Conservation (phyloP, 2,888 invertebrate species). For the Aleiodes alternator region DNA sequence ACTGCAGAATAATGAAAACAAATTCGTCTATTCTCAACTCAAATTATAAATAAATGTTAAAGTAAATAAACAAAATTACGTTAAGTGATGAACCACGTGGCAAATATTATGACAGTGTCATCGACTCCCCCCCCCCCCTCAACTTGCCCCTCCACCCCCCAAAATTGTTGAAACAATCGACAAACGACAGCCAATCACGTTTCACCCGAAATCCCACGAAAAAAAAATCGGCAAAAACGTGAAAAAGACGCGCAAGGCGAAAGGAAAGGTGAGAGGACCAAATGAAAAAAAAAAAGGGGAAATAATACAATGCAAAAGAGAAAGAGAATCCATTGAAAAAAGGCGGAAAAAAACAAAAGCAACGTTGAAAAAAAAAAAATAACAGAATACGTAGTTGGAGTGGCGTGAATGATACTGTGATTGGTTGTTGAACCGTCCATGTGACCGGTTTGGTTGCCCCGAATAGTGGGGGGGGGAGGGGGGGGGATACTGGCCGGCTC, state of each 20-base stretch:
- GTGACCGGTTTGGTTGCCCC: slow-evolving; percentile 35
- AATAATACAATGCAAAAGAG: not conserved
- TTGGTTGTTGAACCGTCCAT: slow-evolving; percentile 34
- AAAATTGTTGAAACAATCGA: too few relatives aligned
- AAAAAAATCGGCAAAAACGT: not conserved
- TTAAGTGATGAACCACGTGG: too few relatives aligned
- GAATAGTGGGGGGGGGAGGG: slow-evolving; percentile 33
- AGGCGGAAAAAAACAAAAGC: slow-evolving; percentile 1
- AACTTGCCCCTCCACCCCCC: not conserved
- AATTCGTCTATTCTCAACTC: too few relatives aligned
- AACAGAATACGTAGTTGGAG: not conserved
- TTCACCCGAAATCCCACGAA: not conserved
- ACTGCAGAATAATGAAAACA: too few relatives aligned
- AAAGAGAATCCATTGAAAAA: slow-evolving; percentile 18
- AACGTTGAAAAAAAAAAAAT: slow-evolving; percentile 18
- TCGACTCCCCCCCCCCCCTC: not conserved
- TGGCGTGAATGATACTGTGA: slow-evolving; percentile 14
- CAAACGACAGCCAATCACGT: too few relatives aligned
- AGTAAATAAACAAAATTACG: too few relatives aligned
- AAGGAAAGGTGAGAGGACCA: not conserved
- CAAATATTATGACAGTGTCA: not conserved
- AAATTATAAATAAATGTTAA: too few relatives aligned
- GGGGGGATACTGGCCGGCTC: slow-evolving; percentile 23
- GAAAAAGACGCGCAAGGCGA: not conserved
- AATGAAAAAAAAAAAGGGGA: not conserved